Percentiles rank a stretch among this genome's conserved stretches.
phyloP scores from a whole-genome alignment of 30 jellyfish, hydroid and myxozoan genomes.

The Sanderia malayensis region DNA sequence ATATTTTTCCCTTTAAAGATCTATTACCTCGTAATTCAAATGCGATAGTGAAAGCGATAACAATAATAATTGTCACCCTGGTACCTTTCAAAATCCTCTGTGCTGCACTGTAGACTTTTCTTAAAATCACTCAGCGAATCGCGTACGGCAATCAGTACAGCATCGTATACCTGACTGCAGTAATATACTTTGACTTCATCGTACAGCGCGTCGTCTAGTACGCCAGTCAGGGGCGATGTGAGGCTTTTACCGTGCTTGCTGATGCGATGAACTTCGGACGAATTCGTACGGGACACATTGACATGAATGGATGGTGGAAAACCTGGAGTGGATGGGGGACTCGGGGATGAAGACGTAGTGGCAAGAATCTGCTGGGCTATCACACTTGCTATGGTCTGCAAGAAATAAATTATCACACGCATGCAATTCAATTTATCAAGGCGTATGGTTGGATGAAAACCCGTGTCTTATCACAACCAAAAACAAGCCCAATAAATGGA shows the following conservation, averaged over 20 bases:
- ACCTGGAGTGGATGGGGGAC: constrained; percentile 56
- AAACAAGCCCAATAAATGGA: too few relatives aligned
- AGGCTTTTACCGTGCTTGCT: constrained; percentile 10
- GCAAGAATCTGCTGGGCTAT: constrained; percentile 48
- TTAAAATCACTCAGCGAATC: constrained; percentile 23
- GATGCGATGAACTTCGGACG: constrained; percentile 29
- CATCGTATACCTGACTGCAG: constrained; percentile 71
- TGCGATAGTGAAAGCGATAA: neutral
- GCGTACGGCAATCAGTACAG: constrained; percentile 39
- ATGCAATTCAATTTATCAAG: too few relatives aligned
- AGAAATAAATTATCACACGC: too few relatives aligned
- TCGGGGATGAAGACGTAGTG: constrained; percentile 11
- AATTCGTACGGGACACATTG: constrained; percentile 34
- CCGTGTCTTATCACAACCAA: too few relatives aligned
- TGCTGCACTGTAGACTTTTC: constrained; percentile 22
- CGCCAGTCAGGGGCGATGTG: constrained; percentile 41
- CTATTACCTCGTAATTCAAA: too few relatives aligned
- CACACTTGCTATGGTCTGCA: constrained; percentile 40
- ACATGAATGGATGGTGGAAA: constrained; percentile 10
- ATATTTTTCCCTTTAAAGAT: too few relatives aligned
- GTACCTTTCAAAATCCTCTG: neutral
- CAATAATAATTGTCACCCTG: neutral
- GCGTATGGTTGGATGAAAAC: too few relatives aligned
- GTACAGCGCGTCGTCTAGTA: constrained; percentile 46
- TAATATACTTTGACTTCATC: constrained; percentile 53